Conservation (phyloP, 2,888 invertebrate species). For the Rhimphoctona megacephalus region DNA sequence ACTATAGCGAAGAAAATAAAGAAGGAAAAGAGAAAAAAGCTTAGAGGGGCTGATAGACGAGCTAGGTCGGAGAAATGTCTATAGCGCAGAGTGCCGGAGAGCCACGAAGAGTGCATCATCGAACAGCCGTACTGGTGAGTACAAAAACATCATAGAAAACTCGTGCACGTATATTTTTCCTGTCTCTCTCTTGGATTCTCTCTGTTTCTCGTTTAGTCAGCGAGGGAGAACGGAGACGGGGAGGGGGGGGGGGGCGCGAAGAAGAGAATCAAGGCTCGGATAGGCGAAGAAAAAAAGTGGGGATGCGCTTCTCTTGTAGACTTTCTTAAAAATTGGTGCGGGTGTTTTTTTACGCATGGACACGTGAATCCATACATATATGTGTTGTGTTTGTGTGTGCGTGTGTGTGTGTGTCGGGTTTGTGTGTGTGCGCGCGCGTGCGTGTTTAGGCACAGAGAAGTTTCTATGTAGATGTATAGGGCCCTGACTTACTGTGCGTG, state of each 20-base stretch:
- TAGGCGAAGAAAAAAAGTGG: constrained; percentile 60
- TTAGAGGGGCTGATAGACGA: constrained; percentile 39
- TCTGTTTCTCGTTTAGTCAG: constrained; percentile 13
- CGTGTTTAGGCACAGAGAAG: neutral
- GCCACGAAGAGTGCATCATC: constrained; percentile 38
- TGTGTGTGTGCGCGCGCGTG: neutral
- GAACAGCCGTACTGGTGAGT: constrained; percentile 9
- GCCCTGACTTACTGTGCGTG: constrained; percentile 67
- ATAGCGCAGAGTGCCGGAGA: constrained; percentile 10
- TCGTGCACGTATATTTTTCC: constrained; percentile 13
- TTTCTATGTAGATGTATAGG: constrained; percentile 23
- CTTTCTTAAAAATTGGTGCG: constrained; percentile 75
- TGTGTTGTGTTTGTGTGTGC: neutral
- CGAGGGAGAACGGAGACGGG: constrained; percentile 11
- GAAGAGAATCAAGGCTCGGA: constrained; percentile 46
- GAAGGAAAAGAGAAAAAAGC: constrained; percentile 12
- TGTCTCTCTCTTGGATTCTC: neutral
- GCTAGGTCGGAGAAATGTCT: neutral
- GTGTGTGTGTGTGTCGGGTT: neutral
- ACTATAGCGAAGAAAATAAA: constrained; percentile 30
- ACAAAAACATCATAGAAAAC: constrained; percentile 37
- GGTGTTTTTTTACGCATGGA: constrained; percentile 59
- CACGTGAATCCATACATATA: neutral
- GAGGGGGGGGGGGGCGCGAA: constrained; percentile 33
- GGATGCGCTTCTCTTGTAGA: constrained; percentile 72